Base-by-base conservation (phyloP, 2,797 vertebrate species). In the Sparus aurata region DNA sequence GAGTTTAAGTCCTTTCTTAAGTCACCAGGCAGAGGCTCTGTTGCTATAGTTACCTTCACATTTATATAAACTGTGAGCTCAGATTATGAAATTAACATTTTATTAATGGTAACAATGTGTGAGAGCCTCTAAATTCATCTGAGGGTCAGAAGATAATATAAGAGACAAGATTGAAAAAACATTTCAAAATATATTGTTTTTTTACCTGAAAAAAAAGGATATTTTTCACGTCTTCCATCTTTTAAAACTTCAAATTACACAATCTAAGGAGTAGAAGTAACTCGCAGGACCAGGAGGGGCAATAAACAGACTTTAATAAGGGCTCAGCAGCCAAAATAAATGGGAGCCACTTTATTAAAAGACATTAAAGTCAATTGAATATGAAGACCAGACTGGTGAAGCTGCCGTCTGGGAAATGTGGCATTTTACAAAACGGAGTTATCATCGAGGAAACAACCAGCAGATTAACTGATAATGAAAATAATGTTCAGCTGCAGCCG, bases 21-120 rank as follows among this genome's bases (percentile, higher is more conserved):
- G 8, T 34, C 34, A 34, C 34, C 34, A 9, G 8, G 34, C 34
- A 34, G 34, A 34, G 34, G 34, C 43, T 47, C 7, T 54, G 69
- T 53, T 72, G 22, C 59, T n/a, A 74, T 58, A 30, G 62, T 41
- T 66, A 66, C 45, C 45, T 12, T 12, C 30, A 22, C 25, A 23
- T 64, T 65, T 23, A 53, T 18, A 53, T 23, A 23, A 15, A 34
- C 13, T 10, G 27, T 38, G 38, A 23, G 38, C 38, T 17, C 41
- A 0, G 41, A 61, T 11, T 23, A 2, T 23, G 22, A 62, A 16
- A 1, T 10, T 34, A 34, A 34, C 34, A 34, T 8, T 34, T 34
- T 34, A 34, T 34, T 34, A 34, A 34, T 34, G 7, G 30, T 34
- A 34, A 34, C 30, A 34, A 34, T 34, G 30, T 34, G 41, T 16